These are phyloP conservation scores for Nephrotoma appendiculata DNA, from an alignment of 2,888 invertebrate species.

Conservation along the genomic window DNA sequence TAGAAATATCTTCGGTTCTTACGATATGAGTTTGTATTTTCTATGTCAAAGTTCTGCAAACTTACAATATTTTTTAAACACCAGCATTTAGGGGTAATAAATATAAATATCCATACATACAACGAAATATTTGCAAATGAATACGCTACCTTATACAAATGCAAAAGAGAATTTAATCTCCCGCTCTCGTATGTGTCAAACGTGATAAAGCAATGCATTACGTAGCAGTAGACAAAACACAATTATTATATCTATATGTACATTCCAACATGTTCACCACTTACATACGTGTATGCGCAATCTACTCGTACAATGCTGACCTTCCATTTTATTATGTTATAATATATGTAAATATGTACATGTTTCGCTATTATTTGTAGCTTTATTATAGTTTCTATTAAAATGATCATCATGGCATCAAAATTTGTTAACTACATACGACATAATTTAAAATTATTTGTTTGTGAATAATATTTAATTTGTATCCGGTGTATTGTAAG, in stretches of 20 bases:
- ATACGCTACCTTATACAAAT: background rate
- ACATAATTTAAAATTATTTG: background rate
- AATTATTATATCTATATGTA: no score
- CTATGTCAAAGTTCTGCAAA: no score
- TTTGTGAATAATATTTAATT: background rate
- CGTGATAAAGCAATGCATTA: background rate
- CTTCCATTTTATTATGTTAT: background rate
- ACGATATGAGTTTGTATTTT: no score
- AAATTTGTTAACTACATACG: background rate
- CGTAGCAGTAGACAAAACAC: background rate
- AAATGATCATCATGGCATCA: background rate
- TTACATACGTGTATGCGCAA: background rate
- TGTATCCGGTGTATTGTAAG: background rate
- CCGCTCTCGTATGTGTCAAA: background rate
- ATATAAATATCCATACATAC: background rate
- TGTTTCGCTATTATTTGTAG: no score
- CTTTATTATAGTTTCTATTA: background rate
- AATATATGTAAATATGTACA: no score
- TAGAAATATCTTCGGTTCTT: background rate
- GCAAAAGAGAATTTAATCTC: background rate
- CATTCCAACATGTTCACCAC: background rate
- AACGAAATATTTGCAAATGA: background rate
- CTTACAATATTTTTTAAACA: background rate
- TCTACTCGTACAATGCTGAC: background rate
- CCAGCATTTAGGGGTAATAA: background rate